Percentiles rank a stretch among this genome's conserved stretches.
Evolutionary conservation across 2,113 vertebrate species (phyloP).

Genomic region (Etia nguti): DNA sequence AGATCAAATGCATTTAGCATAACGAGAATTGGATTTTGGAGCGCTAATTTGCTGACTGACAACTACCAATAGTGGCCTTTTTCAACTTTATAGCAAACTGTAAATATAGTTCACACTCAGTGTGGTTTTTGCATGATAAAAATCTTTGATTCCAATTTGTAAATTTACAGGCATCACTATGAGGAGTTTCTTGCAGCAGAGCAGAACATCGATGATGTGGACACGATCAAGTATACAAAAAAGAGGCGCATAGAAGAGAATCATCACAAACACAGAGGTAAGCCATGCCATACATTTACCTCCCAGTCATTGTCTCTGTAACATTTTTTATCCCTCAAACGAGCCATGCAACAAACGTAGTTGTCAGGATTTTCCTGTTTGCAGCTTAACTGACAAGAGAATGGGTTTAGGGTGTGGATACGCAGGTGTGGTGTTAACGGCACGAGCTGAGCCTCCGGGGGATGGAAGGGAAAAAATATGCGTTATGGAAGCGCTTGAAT

Average conservation of each 20-base stretch:
- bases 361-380: neutral
- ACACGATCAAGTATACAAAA: constrained; percentile 61
- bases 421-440: neutral
- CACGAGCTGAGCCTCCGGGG: neutral
- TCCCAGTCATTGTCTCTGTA: neutral
- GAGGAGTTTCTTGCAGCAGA: constrained; percentile 17
- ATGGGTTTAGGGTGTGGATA: neutral
- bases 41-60: neutral
- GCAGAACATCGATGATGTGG: constrained; percentile 55
- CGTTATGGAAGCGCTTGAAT: neutral
- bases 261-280: constrained; percentile 47
- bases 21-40: neutral
- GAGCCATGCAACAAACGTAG: neutral
- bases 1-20: neutral
- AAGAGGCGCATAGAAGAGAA: constrained; percentile 60
- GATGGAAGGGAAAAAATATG: neutral
- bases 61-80: neutral
- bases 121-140: neutral
- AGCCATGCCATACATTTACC: neutral
- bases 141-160: neutral
- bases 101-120: rapidly evolving
- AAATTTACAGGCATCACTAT: constrained; percentile 61
- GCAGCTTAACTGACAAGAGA: neutral
- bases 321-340: neutral
- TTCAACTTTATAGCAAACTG: neutral